Evolutionary conservation across 2,797 vertebrate genomes (phyloP), one percentile per base, ranked within the genome.

Genomic region (Nannoperca obscura): DNA sequence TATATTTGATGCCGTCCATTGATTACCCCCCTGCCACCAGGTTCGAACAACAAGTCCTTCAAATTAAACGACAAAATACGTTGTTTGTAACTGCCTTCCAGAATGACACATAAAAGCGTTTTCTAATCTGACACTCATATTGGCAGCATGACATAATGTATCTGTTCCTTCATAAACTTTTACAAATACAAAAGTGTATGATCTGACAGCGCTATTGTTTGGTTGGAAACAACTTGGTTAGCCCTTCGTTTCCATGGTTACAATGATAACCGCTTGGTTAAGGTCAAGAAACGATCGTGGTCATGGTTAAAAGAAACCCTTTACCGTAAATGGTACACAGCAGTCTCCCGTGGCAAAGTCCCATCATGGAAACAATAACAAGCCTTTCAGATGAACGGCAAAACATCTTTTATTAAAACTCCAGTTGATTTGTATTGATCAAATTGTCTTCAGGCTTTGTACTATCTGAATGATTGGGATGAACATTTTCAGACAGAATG

Each of bases 21-120:
- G 1, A 2, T 3, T 5, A n/a, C 46, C 14, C n/a, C 12, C 7
- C 2, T 0, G 2, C 27, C 7, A 49, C 22, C 6, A 10, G 15
- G 15, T 46, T 46, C 0, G 5, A 57, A 57, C 5, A 19, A 59
- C 4, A 36, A 40, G 6, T 7, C 34, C 5, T 13, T 34, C 7
- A 40, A 60, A 60, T 15, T 40, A n/a, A n/a, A n/a, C n/a, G n/a
- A n/a, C n/a, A n/a, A n/a, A n/a, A n/a, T n/a, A n/a, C n/a, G n/a
- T n/a, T 20, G 7, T 6, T 52, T 52, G 11, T 47, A 47, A 19
- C 46, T 47, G 46, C 19, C 9, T 20, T 20, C 46, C 7, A 49
- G 47, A 50, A 4, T 3, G 47, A 15, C 52, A 53, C 52, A 53
- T 27, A 53, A 13, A 52, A 52, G 17, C 4, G 13, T 52, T 22